These are phyloP conservation scores for Dendrolimus pini DNA, from an alignment of 2,888 invertebrate genomes.

Conservation along the genomic window DNA sequence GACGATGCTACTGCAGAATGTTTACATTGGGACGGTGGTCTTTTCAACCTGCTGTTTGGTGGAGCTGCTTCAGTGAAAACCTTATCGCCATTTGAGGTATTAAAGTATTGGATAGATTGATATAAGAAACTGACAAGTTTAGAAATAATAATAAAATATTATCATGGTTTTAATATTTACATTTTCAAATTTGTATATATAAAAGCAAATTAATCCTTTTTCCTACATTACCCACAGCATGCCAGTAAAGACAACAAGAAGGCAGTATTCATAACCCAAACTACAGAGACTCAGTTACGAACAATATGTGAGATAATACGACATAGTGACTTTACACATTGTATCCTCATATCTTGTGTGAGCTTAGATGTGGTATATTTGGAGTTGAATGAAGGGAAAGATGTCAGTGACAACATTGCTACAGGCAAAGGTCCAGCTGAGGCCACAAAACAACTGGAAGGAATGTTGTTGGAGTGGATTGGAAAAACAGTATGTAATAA, in stretches of 20 bases:
- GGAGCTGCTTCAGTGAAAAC: slow-evolving; percentile 80
- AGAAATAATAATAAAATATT: too few species aligned
- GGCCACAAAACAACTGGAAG: slow-evolving; percentile 49
- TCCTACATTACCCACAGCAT: slow-evolving; percentile 23
- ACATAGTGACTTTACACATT: slow-evolving; percentile 78
- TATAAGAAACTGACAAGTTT: too few species aligned
- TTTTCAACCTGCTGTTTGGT: slow-evolving; percentile 71
- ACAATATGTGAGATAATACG: slow-evolving; percentile 77
- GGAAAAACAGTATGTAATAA: slow-evolving; percentile 62
- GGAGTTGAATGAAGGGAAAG: slow-evolving; percentile 51
- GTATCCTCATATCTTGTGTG: slow-evolving; percentile 76
- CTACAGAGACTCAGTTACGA: slow-evolving; percentile 70
- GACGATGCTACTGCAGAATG: slow-evolving; percentile 80
- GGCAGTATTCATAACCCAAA: slow-evolving; percentile 75
- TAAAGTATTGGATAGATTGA: too few species aligned
- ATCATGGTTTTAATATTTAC: too few species aligned
- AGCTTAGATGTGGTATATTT: slow-evolving; percentile 73
- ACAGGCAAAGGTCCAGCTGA: slow-evolving; percentile 44
- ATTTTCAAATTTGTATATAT: too few species aligned
- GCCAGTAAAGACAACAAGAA: slow-evolving; percentile 53
- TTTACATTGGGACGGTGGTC: slow-evolving; percentile 82
- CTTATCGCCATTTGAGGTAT: slow-evolving; percentile 79
- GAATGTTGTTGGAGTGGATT: slow-evolving; percentile 71
- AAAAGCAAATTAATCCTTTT: too few species aligned
- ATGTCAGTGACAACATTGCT: slow-evolving; percentile 48